Evolutionary conservation across 2,797 vertebrate species (phyloP), one percentile per base, ranked within the genome.

Genomic region (Garrulus glandarius): DNA sequence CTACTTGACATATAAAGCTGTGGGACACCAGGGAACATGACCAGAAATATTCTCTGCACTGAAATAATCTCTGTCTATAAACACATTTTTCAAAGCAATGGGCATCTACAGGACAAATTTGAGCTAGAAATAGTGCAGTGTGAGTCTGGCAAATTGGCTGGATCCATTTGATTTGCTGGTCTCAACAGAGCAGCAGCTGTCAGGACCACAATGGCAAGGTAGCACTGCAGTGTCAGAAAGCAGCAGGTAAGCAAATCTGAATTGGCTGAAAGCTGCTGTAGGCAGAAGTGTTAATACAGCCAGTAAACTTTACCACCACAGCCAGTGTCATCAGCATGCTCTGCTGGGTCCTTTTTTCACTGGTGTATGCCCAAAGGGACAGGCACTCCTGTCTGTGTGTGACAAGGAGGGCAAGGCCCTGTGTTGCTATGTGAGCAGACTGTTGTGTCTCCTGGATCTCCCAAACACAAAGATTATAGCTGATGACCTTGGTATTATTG

Each of bases 271-370:
- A 87, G 30, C 24, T 82, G 50, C 46, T 76, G 32, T 17, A 29
- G 53, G 37, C 13, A 80, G 16, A 21, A 52, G 24, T 29, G 55
- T 52, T 65, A 79, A 83, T 34, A 36, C 3, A 65, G n/a, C 8
- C 41, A 91, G 41, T 8, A 50, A 63, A 39, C 3, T 29, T 49
- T 34, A 24, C 5, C 36, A 91, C 55, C 77, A 81, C 32, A 52
- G 4, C 10, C 41, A n/a, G 21, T 11, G 43, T 21, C 0, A 0
- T 44, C 47, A 87, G 39, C 14, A 15, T 7, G 53, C 46, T 60
- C 49, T 84, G 13, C 37, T 71, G 52, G 27, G 11, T 4, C 15
- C 6, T 2, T 13, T 5, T 59, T 60, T 47, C n/a, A 11, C 26
- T 59, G 29, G 37, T 34, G 6, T 17, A 8, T 16, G 43, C 21